Conservation (phyloP, 2,113 vertebrate species). For the Datnioides undecimradiatus region DNA sequence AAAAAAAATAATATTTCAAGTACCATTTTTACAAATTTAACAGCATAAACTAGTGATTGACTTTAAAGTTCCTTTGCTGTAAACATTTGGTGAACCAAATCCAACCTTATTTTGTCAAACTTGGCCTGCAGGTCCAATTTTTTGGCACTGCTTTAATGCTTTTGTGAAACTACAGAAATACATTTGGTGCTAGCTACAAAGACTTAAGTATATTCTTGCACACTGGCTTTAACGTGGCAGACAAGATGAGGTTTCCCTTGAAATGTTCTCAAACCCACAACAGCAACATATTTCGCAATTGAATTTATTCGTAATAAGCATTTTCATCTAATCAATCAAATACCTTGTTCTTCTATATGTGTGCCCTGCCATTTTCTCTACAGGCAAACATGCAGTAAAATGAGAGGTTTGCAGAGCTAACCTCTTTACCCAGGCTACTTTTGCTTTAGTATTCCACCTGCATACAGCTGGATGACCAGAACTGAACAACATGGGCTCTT, state of each 20-base stretch:
- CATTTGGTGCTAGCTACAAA: not conserved
- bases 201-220: not conserved
- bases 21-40: too few species aligned
- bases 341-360: not conserved
- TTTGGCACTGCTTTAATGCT: too few species aligned
- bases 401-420: not conserved
- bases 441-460: not conserved
- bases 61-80: too few species aligned
- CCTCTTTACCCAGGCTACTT: not conserved
- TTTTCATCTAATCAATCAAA: not conserved
- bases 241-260: not conserved
- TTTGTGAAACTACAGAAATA: not conserved
- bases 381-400: not conserved
- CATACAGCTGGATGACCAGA: not conserved
- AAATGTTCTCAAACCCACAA: conserved; percentile 2
- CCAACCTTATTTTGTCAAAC: too few species aligned
- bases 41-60: too few species aligned
- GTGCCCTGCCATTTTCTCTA: conserved; percentile 3
- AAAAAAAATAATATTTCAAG: too few species aligned
- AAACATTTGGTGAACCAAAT: too few species aligned
- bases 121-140: too few species aligned
- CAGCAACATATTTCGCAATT: not conserved
- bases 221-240: not conserved
- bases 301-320: not conserved
- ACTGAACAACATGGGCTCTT: not conserved